phyloP scores from a whole-genome alignment of 2,797 vertebrate species.

The Graptemys geographica region DNA sequence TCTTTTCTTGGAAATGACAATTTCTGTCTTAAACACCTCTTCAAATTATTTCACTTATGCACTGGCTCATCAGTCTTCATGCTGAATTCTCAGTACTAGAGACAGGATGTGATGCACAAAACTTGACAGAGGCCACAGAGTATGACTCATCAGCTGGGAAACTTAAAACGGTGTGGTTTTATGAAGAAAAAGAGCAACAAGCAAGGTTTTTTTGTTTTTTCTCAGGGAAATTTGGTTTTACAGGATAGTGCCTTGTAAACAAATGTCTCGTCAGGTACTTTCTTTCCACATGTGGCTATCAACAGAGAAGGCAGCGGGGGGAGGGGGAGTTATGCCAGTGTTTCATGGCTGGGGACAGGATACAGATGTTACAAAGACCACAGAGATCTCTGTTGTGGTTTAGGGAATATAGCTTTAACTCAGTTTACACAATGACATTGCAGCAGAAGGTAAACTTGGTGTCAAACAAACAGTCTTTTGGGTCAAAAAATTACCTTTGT shows the following conservation, averaged over 20 bases:
- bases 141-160: conserved; percentile 61
- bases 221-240: background rate
- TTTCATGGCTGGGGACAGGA: background rate
- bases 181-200: conserved; percentile 35
- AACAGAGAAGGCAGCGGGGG: background rate
- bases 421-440: background rate
- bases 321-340: background rate
- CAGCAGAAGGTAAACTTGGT: background rate
- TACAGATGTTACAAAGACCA: background rate
- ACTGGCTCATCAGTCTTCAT: fast-evolving
- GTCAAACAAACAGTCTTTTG: background rate
- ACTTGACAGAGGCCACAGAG: background rate
- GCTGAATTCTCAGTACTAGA: background rate
- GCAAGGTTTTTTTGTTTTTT: background rate
- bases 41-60: background rate
- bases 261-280: background rate
- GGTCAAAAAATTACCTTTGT: background rate
- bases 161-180: conserved; percentile 7
- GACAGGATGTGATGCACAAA: conserved; percentile 37
- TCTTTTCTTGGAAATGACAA: conserved; percentile 18
- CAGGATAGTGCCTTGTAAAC: background rate
- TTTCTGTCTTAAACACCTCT: background rate
- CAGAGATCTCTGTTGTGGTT: background rate
- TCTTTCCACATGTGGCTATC: background rate
- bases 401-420: background rate